Evolutionary conservation across 2,888 invertebrate species (phyloP).

Genomic region (Eristalis arbustorum): DNA sequence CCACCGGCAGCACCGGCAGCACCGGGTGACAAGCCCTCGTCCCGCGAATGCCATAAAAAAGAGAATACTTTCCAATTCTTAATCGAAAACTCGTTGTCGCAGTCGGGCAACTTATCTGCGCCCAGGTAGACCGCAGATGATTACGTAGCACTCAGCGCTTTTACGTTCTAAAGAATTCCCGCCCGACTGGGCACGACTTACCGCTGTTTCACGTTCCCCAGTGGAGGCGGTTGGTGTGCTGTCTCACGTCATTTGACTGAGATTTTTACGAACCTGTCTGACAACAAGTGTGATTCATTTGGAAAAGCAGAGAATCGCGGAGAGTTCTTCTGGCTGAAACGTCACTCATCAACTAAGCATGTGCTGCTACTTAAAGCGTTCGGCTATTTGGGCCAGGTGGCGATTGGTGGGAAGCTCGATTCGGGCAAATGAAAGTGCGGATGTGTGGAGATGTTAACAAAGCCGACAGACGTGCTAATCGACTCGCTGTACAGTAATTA

Average conservation of each 20-base stretch:
- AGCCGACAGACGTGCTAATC: constrained; percentile 23
- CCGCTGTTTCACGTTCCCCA: neutral
- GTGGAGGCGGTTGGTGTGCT: neutral
- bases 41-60: neutral
- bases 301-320: neutral
- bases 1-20: neutral
- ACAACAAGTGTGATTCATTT: constrained; percentile 17
- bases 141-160: neutral
- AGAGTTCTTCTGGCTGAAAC: neutral
- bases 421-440: neutral
- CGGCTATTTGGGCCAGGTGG: neutral
- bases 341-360: constrained; percentile 4
- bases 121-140: neutral
- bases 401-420: neutral
- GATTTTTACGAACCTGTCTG: neutral
- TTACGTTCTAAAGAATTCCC: constrained; percentile 1
- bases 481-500: neutral
- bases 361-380: neutral
- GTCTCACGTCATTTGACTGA: neutral
- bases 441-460: neutral
- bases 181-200: neutral
- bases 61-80: constrained; percentile 11
- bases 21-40: neutral
- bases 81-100: constrained; percentile 3
- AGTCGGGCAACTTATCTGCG: neutral